Evolutionary conservation across 2,888 invertebrate species (phyloP), one percentile per base, ranked within the genome.

Genomic region (Phaedon cochleariae): DNA sequence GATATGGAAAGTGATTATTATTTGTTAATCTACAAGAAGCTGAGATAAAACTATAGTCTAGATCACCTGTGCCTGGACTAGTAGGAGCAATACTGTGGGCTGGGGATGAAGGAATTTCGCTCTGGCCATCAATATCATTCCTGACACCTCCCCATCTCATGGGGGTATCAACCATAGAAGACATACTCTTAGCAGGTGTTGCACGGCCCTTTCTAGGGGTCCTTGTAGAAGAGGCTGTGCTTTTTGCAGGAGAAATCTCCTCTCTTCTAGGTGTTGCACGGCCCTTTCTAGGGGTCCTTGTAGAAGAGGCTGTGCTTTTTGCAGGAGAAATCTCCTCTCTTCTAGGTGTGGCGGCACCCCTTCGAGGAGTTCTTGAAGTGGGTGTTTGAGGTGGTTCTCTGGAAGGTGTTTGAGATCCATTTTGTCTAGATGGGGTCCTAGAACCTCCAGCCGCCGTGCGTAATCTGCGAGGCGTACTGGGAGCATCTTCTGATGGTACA

Each of bases 131-230:
- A 34, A 79, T 77, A 59, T 76, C 78, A n/a, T 79, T 74, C 21
- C 79, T 77, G 41, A 77, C 78, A 31, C 71, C 79, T 29, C 85
- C 85, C 85, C 85, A 86, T 76, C 86, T 76, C 77, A 86, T 81
- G 0, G 86, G 87, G 26, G 81, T 81, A 63, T 75, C 73, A 17
- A 77, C 70, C 12, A 76, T 75, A 9, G 73, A 69, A 12, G 73
- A 68, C 21, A 76, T 73, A 62, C 77, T 78, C 68, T 77, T 78
- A 1, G 79, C 77, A 58, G 80, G 81, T 45, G 74, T 75, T 26
- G 52, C 31, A 31, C 51, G 59, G 9, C 57, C 59, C 55, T 68
- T 74, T 26, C 71, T 67, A 20, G 76, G 75, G 22, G 74, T 74
- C 68, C 74, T 73, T 12, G 67, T 49, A 26, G 64, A 66, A 4